A percentile compares a stretch with the other conserved stretches of the same genome.
phyloP scores from a whole-genome alignment of 1,140 invertebrate species.

The Drosophila kanapiae region DNA sequence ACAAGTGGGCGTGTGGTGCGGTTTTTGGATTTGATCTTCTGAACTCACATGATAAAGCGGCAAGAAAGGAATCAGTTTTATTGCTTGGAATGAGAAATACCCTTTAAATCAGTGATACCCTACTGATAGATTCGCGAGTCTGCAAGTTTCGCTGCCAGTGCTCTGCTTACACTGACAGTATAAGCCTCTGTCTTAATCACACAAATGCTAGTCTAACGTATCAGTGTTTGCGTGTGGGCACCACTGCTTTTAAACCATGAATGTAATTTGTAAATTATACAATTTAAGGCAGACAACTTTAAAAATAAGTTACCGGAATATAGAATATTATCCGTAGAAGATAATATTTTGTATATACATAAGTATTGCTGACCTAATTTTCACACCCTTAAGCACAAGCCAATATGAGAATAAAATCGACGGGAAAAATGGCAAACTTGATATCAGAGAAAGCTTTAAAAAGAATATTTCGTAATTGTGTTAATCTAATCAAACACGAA shows the following conservation, averaged over 20 bases:
- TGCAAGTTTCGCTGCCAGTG: too few relatives aligned
- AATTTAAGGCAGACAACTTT: too few relatives aligned
- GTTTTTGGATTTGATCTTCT: slow-evolving; percentile 65
- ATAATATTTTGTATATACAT: not conserved
- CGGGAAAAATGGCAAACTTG: slow-evolving; percentile 16
- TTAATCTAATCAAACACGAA: slow-evolving; percentile 67
- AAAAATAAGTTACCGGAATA: not conserved
- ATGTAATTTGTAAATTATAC: not conserved
- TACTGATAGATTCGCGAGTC: too few relatives aligned
- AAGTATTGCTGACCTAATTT: slow-evolving; percentile 14
- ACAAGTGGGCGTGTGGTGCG: slow-evolving; percentile 26
- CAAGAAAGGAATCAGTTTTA: not conserved
- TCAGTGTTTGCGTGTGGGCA: too few relatives aligned
- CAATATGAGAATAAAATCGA: slow-evolving; percentile 21
- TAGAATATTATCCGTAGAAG: not conserved
- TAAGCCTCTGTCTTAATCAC: too few relatives aligned
- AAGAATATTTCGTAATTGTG: slow-evolving; percentile 49
- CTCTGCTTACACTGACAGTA: too few relatives aligned
- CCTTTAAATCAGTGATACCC: too few relatives aligned
- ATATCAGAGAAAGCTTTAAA: slow-evolving; percentile 21
- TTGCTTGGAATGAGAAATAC: not conserved
- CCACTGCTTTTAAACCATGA: not conserved
- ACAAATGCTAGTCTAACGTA: too few relatives aligned
- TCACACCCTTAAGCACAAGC: not conserved
- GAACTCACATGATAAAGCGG: slow-evolving; percentile 7